phyloP scores from a whole-genome alignment of 1,140 invertebrate genomes.

The Cyclargus thomasi region DNA sequence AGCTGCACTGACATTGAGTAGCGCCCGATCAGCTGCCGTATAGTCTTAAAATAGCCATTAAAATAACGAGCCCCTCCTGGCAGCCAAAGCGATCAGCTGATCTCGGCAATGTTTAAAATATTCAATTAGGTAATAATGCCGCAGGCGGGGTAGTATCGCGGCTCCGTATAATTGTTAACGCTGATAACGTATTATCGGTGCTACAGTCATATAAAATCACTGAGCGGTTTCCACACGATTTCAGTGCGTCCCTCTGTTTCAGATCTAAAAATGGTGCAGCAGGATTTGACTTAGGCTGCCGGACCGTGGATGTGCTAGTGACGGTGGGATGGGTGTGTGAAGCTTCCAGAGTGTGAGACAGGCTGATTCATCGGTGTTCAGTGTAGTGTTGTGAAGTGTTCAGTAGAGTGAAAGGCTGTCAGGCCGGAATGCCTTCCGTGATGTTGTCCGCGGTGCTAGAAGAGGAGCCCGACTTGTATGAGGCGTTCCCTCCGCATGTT shows the following conservation, averaged over 20 bases:
- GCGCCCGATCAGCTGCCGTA: conserved; percentile 61
- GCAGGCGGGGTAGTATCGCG: conserved; percentile 30
- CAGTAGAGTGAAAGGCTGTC: conserved; percentile 58
- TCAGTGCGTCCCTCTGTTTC: conserved; percentile 49
- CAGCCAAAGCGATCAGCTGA: conserved; percentile 67
- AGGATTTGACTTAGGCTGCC: conserved; percentile 72
- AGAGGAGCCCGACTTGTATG: conserved; percentile 83
- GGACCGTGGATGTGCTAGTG: conserved; percentile 36
- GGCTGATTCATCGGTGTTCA: conserved; percentile 41
- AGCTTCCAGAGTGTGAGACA: conserved; percentile 50
- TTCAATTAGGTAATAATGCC: conserved; percentile 63
- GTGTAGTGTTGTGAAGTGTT: conserved; percentile 68
- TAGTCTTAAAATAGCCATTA: conserved; percentile 70
- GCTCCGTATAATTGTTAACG: conserved; percentile 36
- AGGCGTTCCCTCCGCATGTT: conserved; percentile 83
- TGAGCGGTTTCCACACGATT: conserved; percentile 36
- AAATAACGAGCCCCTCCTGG: conserved; percentile 68
- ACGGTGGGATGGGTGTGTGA: conserved; percentile 51
- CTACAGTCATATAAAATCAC: conserved; percentile 40
- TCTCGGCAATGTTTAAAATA: conserved; percentile 61
- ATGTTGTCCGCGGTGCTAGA: conserved; percentile 79
- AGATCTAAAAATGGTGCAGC: conserved; percentile 75
- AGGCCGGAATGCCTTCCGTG: conserved; percentile 68
- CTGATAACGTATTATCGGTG: conserved; percentile 42
- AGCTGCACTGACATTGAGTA: conserved; percentile 64